phyloP scores from a whole-genome alignment of 2,113 vertebrate genomes.

The Tiliqua scincoides region DNA sequence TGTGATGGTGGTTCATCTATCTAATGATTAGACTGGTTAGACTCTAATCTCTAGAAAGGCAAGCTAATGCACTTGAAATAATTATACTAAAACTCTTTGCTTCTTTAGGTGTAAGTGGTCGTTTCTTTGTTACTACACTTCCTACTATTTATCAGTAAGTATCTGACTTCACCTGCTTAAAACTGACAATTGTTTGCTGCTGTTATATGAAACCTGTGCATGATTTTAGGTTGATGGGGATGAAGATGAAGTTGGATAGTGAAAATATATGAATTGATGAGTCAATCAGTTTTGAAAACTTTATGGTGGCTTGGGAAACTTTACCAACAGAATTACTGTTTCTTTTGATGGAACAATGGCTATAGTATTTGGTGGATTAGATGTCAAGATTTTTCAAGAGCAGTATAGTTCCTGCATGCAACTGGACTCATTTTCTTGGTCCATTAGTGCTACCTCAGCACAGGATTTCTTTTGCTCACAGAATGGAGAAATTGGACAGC shows the following conservation, averaged over 20 bases:
- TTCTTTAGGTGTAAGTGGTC: conserved; percentile 84
- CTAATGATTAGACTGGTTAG: too few relatives aligned
- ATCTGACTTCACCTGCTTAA: neutral
- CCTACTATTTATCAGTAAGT: conserved; percentile 86
- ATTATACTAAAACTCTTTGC: neutral
- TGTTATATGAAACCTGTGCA: neutral
- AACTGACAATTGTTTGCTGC: neutral
- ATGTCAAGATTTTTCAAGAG: neutral
- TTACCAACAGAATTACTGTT: neutral
- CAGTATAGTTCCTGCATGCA: neutral
- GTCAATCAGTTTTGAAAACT: neutral
- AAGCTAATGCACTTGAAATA: neutral
- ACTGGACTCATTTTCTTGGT: neutral
- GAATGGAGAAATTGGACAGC: neutral
- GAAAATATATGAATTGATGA: too few relatives aligned
- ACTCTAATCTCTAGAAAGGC: neutral
- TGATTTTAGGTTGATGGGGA: neutral
- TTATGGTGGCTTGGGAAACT: too few relatives aligned
- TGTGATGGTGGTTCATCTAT: too few relatives aligned
- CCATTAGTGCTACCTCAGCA: neutral
- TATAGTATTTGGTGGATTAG: neutral
- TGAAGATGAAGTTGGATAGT: too few relatives aligned
- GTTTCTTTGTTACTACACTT: conserved; percentile 87
- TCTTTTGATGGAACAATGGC: neutral
- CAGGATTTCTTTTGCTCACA: neutral